Percentiles rank a stretch among this genome's conserved stretches.
Conservation (phyloP, 2,888 invertebrate species). For the Lamellibrachia satsuma region DNA sequence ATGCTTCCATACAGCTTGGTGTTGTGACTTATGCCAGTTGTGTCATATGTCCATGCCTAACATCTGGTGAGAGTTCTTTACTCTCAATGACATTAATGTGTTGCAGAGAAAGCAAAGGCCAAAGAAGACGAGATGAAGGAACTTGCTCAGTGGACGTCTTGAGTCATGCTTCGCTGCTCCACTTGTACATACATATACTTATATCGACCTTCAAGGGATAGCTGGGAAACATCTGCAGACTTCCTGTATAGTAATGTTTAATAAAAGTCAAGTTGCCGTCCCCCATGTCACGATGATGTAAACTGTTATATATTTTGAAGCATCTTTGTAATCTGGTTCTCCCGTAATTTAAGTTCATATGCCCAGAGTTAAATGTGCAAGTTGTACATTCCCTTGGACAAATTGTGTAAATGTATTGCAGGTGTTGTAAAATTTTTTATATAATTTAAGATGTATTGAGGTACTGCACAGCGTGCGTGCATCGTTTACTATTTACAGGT, state of each 20-base stretch:
- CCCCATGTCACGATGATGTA: neutral
- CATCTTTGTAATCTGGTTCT: neutral
- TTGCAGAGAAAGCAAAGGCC: conserved; percentile 32
- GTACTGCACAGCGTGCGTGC: neutral
- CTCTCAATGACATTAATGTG: neutral
- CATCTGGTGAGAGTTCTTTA: neutral
- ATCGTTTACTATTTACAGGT: neutral
- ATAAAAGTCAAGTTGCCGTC: neutral
- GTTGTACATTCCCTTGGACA: neutral
- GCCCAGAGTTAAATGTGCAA: neutral
- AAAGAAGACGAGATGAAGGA: conserved; percentile 44
- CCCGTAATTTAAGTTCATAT: neutral
- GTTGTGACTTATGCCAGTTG: no score
- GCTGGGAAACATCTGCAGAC: neutral
- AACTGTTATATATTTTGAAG: neutral
- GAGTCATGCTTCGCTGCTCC: conserved; percentile 23
- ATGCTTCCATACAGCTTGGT: no score
- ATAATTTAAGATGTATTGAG: neutral
- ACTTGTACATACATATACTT: neutral
- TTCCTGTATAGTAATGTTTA: neutral
- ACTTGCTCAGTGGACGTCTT: conserved; percentile 44
- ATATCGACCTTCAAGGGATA: neutral
- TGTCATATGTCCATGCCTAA: neutral
- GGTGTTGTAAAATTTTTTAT: neutral
- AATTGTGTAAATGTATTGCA: neutral